phyloP scores from a whole-genome alignment of 1,140 invertebrate genomes.

The Batillaria attramentaria region DNA sequence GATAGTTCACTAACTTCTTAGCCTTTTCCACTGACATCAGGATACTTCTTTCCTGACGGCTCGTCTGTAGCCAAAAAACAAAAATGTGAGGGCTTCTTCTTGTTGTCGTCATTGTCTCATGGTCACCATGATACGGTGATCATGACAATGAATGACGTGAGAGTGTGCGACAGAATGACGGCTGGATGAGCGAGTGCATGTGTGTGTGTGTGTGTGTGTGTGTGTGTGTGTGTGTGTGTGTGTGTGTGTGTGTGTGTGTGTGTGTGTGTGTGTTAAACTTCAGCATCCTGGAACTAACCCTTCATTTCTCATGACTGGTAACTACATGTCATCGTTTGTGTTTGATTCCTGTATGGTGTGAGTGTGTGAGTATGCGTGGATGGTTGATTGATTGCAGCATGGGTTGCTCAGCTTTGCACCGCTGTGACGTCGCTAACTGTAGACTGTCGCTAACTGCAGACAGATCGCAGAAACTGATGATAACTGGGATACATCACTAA shows the following conservation, averaged over 20 bases:
- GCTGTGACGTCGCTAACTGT: too few species aligned
- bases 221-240: too few species aligned
- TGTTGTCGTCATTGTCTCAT: background rate
- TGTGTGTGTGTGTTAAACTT: background rate
- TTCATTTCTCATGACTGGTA: background rate
- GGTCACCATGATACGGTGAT: background rate
- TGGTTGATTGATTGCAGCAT: too few species aligned
- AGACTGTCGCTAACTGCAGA: too few species aligned
- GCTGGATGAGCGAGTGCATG: background rate
- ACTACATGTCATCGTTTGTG: background rate
- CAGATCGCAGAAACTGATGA: too few species aligned
- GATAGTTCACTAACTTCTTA: too few species aligned
- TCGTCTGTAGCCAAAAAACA: background rate
- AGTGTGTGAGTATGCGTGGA: background rate
- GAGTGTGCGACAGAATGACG: background rate
- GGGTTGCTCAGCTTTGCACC: too few species aligned
- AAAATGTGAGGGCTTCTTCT: background rate
- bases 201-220: background rate
- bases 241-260: slow-evolving; percentile 1
- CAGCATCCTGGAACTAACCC: background rate
- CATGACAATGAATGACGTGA: background rate
- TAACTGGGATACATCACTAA: too few species aligned
- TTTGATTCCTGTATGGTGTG: too few species aligned
- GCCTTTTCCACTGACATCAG: background rate
- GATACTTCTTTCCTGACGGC: background rate